Conservation (phyloP, 2,888 invertebrate genomes). For the Punctoribates punctum region DNA sequence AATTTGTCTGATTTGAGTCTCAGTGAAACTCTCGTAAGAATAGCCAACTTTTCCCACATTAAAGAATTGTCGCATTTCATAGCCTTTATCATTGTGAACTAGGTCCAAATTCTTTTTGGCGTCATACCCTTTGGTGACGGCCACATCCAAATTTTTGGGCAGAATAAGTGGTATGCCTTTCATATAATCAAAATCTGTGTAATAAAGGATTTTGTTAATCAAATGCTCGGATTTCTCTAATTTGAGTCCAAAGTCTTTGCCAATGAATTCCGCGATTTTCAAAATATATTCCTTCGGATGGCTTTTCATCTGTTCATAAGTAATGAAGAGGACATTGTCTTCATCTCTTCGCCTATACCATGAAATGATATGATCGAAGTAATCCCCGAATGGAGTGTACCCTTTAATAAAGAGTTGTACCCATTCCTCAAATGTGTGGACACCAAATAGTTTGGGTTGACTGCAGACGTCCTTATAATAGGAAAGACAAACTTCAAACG, state of each 20-base stretch:
- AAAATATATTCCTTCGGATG: slow-evolving; percentile 46
- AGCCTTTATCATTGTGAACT: not conserved
- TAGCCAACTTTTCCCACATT: not conserved
- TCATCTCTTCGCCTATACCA: slow-evolving; percentile 48
- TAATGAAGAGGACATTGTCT: slow-evolving; percentile 53
- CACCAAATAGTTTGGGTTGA: slow-evolving; percentile 34
- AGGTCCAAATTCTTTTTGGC: not conserved
- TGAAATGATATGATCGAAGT: slow-evolving; percentile 45
- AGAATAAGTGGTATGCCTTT: not conserved
- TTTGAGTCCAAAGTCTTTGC: not conserved
- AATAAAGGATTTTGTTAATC: slow-evolving; percentile 3
- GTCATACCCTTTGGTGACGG: not conserved
- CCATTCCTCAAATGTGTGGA: slow-evolving; percentile 51
- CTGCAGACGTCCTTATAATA: slow-evolving; percentile 52
- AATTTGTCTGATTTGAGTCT: not conserved
- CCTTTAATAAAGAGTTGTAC: slow-evolving; percentile 54
- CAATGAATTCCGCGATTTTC: slow-evolving; percentile 48
- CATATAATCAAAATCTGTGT: not conserved
- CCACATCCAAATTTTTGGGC: not conserved
- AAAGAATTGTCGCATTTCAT: not conserved
- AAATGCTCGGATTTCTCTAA: not conserved
- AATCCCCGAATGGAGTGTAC: slow-evolving; percentile 49
- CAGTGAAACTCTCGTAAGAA: not conserved
- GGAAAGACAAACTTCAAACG: slow-evolving; percentile 55
- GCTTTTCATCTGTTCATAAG: slow-evolving; percentile 54